These are phyloP conservation scores for Brachylomia viminalis DNA, from an alignment of 2,888 invertebrate genomes.

Conservation along the genomic window DNA sequence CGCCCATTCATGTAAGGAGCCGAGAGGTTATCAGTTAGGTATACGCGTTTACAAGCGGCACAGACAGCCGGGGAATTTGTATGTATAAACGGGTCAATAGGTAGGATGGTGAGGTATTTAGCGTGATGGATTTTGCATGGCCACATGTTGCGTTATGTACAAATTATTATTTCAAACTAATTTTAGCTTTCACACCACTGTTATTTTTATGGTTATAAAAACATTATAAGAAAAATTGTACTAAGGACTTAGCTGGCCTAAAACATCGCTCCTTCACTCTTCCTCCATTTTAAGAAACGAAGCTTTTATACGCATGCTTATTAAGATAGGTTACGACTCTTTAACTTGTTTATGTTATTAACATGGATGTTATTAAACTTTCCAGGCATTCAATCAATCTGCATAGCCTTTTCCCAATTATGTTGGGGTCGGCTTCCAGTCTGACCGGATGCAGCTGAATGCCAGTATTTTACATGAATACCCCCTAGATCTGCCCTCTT, in stretches of 20 bases:
- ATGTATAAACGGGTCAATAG: slow-evolving; percentile 17
- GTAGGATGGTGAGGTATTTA: slow-evolving; percentile 8
- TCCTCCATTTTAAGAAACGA: neutral
- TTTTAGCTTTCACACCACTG: neutral
- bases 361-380: no score
- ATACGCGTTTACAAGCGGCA: slow-evolving; percentile 50
- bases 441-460: no score
- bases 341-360: no score
- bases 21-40: slow-evolving; percentile 55
- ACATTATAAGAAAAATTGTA: neutral
- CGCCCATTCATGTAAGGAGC: slow-evolving; percentile 56
- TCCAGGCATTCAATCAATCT: no score
- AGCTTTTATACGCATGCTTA: neutral
- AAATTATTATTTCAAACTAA: neutral
- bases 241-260: no score
- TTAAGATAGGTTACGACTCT: neutral
- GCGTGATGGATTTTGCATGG: neutral
- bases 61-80: slow-evolving; percentile 33
- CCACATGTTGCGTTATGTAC: no score
- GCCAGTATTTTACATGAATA: no score
- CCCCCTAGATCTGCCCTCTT: no score
- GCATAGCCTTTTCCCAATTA: no score
- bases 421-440: no score
- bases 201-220: neutral
- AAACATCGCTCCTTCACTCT: neutral